Conservation (phyloP, 1,140 invertebrate species). For the Tetraneura akinire region DNA sequence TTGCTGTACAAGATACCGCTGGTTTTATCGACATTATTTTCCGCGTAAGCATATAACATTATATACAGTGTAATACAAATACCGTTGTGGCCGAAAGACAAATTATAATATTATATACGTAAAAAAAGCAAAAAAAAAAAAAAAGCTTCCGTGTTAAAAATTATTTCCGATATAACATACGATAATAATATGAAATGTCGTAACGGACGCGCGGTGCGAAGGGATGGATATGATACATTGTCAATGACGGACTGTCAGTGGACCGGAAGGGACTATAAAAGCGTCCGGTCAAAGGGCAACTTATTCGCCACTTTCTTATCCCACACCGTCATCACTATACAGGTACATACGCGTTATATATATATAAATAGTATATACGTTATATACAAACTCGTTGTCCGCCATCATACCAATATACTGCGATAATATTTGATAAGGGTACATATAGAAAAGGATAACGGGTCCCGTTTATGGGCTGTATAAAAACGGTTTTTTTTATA, state of each 20-base stretch:
- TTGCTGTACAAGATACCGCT: not conserved
- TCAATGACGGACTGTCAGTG: constrained; percentile 19
- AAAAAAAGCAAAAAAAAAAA: no score
- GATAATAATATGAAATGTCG: constrained; percentile 1
- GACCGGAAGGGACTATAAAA: constrained; percentile 42
- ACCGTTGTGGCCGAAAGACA: not conserved
- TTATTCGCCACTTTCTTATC: not conserved
- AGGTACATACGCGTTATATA: no score
- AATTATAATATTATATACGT: not conserved
- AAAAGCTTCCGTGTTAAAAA: not conserved
- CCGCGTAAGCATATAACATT: not conserved
- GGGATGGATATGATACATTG: not conserved
- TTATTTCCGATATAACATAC: constrained; percentile 30
- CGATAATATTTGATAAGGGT: not conserved
- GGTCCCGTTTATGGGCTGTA: constrained; percentile 10
- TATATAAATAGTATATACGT: no score
- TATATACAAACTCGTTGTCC: no score
- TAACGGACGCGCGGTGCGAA: no score
- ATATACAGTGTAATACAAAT: no score
- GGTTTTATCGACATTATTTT: constrained; percentile 7
- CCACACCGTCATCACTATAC: not conserved
- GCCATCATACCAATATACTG: no score
- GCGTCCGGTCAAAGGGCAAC: constrained; percentile 18
- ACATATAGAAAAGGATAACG: no score
- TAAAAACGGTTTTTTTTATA: constrained; percentile 24